Evolutionary conservation across 2,113 vertebrate genomes (phyloP), one percentile per base, ranked within the genome.

Genomic region (Columba livia): DNA sequence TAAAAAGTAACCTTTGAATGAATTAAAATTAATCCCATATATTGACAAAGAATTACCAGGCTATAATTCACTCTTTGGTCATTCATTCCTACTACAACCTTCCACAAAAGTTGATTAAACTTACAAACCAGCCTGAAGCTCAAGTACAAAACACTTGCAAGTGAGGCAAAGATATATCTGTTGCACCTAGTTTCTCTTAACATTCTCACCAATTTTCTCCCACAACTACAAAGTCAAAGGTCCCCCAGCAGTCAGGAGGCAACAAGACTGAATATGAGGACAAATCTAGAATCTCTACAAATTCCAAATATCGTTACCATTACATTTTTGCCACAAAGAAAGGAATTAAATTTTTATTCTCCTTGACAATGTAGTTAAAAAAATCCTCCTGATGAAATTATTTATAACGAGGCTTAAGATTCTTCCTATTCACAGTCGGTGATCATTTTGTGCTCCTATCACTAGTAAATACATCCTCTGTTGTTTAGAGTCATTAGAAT

Each of bases 101-200:
- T 71, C 24, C 31, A 74, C 20, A 72, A 48, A 60, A 86, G 51
- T 57, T 58, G 57, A 58, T 64, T 66, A 85, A 88, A 83, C 18
- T 93, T 78, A 70, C 29, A 83, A 78, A 90, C 16, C 64, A 94
- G 57, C 57, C 61, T 79, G 54, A 93, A 91, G 58, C 79, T 90
- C 34, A 74, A 79, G 50, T 34, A 74, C 11, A n/a, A 65, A 78
- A 80, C 9, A n/a, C 34, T 48, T 78, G 53, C 47, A 77, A 95
- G 42, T 40, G 40, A 94, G 60, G 32, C 38, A 80, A 85, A 78
- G 73, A 82, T 36, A 11, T 56, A 91, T 57, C 24, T 23, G 29
- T 53, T 69, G 44, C 54, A 60, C 38, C 26, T 60, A 47, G 77
- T 79, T 93, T 65, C 51, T 92, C 25, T 80, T 58, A 70, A 26